Percentiles rank a stretch among this genome's conserved stretches.
These are phyloP conservation scores for Epiperipatus broadwayi DNA, from an alignment of 2,888 invertebrate species.

Conservation along the genomic window DNA sequence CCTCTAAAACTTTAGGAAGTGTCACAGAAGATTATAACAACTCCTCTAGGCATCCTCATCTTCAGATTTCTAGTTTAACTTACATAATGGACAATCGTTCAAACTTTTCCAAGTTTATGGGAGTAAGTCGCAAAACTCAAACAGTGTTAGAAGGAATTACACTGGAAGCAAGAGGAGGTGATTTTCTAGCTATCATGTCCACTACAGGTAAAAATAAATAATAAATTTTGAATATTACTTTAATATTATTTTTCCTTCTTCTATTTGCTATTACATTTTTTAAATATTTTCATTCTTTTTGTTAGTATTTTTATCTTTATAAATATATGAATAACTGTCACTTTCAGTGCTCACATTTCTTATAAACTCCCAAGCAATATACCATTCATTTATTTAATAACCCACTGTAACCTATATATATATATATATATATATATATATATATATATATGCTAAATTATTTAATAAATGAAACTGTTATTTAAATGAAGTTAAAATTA, in stretches of 20 bases:
- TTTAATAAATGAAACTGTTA: too few relatives aligned
- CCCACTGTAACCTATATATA: too few relatives aligned
- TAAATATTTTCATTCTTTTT: not conserved
- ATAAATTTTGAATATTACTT: too few relatives aligned
- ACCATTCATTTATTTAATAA: too few relatives aligned
- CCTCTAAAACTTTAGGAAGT: slow-evolving; percentile 14
- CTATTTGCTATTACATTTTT: not conserved
- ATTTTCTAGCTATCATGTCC: slow-evolving; percentile 71
- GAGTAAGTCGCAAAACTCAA: slow-evolving; percentile 27
- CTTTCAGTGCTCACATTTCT: too few relatives aligned
- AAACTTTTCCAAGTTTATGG: too few relatives aligned
- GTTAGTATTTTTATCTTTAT: not conserved
- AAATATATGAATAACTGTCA: too few relatives aligned
- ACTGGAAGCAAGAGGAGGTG: slow-evolving; percentile 73
- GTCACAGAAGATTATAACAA: slow-evolving; percentile 12
- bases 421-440: too few relatives aligned
- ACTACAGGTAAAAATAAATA: slow-evolving; percentile 43
- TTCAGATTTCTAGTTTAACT: slow-evolving; percentile 42
- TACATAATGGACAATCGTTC: too few relatives aligned
- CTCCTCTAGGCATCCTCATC: slow-evolving; percentile 26
- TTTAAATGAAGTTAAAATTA: too few relatives aligned
- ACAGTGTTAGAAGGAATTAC: slow-evolving; percentile 49
- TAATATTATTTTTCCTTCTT: slow-evolving; percentile 10
- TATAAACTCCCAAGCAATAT: too few relatives aligned
- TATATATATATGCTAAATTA: too few relatives aligned